A percentile compares a stretch with the other conserved stretches of the same genome.
Conservation (phyloP, 2,888 invertebrate genomes). For the Ferrisia virgata region DNA sequence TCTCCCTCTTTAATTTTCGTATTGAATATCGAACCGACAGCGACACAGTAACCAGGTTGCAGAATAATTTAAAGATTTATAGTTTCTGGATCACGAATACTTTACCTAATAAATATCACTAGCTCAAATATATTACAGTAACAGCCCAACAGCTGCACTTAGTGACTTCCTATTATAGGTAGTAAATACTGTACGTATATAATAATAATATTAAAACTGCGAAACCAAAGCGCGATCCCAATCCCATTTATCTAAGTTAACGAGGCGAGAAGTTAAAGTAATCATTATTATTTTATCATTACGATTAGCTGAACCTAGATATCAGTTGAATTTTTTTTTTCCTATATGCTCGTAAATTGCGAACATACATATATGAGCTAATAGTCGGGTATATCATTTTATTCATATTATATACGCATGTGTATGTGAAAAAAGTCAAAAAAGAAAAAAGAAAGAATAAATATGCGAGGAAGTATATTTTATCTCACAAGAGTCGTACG, state of each 20-base stretch:
- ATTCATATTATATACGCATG: too few species aligned
- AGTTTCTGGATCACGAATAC: neutral
- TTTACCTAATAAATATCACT: neutral
- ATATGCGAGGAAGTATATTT: too few species aligned
- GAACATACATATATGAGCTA: too few species aligned
- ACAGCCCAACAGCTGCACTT: slow-evolving; percentile 41
- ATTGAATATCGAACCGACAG: neutral
- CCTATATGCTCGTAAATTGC: neutral
- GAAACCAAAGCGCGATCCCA: neutral
- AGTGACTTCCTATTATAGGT: neutral
- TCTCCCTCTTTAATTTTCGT: neutral
- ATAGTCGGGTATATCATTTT: too few species aligned
- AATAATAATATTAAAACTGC: neutral
- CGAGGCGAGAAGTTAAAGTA: slow-evolving; percentile 6
- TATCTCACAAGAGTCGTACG: too few species aligned
- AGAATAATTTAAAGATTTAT: slow-evolving; percentile 43
- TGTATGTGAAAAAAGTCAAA: too few species aligned
- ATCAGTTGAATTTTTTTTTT: neutral
- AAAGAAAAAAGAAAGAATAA: too few species aligned
- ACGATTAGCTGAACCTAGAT: neutral
- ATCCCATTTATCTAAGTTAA: neutral
- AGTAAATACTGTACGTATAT: neutral
- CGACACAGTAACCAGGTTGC: slow-evolving; percentile 26
- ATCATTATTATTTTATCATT: neutral
- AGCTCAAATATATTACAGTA: neutral